Conservation (phyloP, 2,888 invertebrate genomes). For the Nomada hirtipes region DNA sequence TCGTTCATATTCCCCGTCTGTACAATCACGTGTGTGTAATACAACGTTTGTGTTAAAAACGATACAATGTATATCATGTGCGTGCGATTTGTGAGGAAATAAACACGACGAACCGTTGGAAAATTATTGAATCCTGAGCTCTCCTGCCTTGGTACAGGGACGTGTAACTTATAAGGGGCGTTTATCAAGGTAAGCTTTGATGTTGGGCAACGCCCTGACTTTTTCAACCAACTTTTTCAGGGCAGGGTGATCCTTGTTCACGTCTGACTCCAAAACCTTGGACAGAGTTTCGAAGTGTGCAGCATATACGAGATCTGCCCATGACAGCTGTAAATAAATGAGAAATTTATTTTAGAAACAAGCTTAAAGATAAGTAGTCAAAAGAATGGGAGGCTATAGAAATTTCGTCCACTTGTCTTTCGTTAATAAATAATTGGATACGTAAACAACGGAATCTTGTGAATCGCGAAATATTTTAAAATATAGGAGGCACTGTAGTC, state of each 20-base stretch:
- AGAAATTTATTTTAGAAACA: background rate
- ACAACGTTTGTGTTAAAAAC: background rate
- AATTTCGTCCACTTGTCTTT: too few species aligned
- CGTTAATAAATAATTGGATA: too few species aligned
- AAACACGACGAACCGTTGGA: background rate
- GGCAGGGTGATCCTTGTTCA: conserved; percentile 83
- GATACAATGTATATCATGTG: conserved; percentile 9
- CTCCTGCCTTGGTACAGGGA: background rate
- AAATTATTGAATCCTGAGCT: background rate
- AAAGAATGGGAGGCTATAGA: too few species aligned
- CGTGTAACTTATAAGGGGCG: conserved; percentile 70
- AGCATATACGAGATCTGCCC: conserved; percentile 84
- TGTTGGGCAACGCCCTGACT: conserved; percentile 81
- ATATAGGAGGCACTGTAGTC: too few species aligned
- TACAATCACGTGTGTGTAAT: background rate
- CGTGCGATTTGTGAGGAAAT: conserved; percentile 15
- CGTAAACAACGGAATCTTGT: too few species aligned
- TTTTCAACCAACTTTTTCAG: conserved; percentile 83
- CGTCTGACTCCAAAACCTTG: conserved; percentile 70
- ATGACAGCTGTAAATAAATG: conserved; percentile 73
- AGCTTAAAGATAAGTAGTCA: too few species aligned
- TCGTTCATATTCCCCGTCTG: background rate
- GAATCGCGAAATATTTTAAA: too few species aligned
- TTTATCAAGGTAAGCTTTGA: conserved; percentile 83
- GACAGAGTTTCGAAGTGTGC: conserved; percentile 81